Evolutionary conservation across 2,888 invertebrate species (phyloP).

Genomic region (Lacanobia wlatinum): DNA sequence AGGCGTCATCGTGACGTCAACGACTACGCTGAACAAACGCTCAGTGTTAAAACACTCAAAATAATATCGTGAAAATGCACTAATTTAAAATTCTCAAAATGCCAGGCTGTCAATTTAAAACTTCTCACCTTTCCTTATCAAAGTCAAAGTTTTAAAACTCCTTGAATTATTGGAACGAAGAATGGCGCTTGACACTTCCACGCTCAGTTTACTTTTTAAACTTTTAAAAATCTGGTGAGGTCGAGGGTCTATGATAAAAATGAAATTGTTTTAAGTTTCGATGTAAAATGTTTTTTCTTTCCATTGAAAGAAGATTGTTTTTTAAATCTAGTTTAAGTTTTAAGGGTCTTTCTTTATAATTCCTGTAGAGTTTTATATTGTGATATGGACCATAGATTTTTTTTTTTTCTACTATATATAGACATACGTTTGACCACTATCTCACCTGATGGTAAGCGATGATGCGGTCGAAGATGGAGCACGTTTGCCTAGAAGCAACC

Average conservation of each 20-base stretch:
- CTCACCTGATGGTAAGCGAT: too few species aligned
- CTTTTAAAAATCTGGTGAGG: slow-evolving; percentile 19
- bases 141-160: slow-evolving; percentile 42
- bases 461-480: too few species aligned
- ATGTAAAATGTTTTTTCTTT: neutral
- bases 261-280: neutral
- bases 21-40: neutral
- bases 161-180: slow-evolving; percentile 39
- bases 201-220: slow-evolving; percentile 18
- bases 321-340: neutral
- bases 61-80: slow-evolving; percentile 3
- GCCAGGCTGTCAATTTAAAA: slow-evolving; percentile 25
- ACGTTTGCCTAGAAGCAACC: too few species aligned
- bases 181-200: slow-evolving; percentile 31
- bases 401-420: too few species aligned
- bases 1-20: too few species aligned
- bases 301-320: neutral
- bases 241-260: neutral
- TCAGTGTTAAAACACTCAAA: neutral
- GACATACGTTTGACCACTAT: too few species aligned
- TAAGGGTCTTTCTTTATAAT: neutral
- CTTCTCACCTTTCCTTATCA: slow-evolving; percentile 29
- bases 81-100: slow-evolving; percentile 4
- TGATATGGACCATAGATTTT: too few species aligned
- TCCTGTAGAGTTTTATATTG: too few species aligned